These are phyloP conservation scores for Ploceus nigricollis DNA, from an alignment of 2,113 vertebrate species.

Conservation along the genomic window DNA sequence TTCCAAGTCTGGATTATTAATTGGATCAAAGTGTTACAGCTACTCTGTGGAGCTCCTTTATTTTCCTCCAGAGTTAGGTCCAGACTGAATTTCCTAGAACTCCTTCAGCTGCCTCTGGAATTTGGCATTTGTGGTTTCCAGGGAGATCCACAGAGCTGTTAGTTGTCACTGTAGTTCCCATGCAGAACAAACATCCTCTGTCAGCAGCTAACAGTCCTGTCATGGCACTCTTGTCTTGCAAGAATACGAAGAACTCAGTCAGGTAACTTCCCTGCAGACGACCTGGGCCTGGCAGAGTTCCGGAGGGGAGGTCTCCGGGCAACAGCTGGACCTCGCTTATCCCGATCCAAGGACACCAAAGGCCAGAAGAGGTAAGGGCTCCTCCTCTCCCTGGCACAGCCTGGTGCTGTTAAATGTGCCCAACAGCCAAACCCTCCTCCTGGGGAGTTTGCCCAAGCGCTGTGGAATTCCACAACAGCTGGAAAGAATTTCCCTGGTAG, in stretches of 20 bases:
- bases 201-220: not conserved
- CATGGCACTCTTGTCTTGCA: slow-evolving; percentile 24
- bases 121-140: not conserved
- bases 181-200: not conserved
- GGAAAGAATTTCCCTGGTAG: not conserved
- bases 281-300: slow-evolving; percentile 84
- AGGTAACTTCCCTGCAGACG: slow-evolving; percentile 84
- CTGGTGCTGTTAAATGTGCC: not conserved
- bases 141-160: not conserved
- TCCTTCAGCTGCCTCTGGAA: not conserved
- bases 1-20: not conserved
- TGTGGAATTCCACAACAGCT: not conserved
- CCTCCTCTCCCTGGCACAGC: not conserved
- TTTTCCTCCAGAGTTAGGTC: not conserved
- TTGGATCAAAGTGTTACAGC: not conserved
- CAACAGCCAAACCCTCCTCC: not conserved
- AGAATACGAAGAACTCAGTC: slow-evolving; percentile 95
- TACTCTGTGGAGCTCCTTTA: not conserved
- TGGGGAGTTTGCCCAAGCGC: not conserved
- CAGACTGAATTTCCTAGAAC: not conserved
- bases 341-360: slow-evolving; percentile 83
- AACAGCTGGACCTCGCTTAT: slow-evolving; percentile 90
- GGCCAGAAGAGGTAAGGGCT: slow-evolving; percentile 73
- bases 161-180: not conserved
- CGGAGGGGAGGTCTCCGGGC: slow-evolving; percentile 93